phyloP scores from a whole-genome alignment of 1,140 invertebrate species.

The Camponotus floridanus region DNA sequence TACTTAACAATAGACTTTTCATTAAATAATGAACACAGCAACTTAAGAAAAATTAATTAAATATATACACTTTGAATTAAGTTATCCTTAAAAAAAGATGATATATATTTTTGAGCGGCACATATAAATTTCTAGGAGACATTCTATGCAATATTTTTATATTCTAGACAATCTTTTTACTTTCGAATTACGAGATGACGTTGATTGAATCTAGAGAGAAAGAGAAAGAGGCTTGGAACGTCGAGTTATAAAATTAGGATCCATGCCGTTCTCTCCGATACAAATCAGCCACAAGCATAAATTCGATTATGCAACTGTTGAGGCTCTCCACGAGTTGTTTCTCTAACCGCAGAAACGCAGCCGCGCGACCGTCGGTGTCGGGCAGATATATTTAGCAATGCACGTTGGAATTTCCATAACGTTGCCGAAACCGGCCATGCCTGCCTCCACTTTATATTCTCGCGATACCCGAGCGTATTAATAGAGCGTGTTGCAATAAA shows the following conservation, averaged over 20 bases:
- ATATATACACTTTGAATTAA: no score
- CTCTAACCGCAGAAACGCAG: slow-evolving; percentile 18
- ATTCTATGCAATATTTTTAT: not conserved
- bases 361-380: not conserved
- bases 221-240: not conserved
- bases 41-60: no score
- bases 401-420: slow-evolving; percentile 58
- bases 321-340: slow-evolving; percentile 45
- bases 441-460: slow-evolving; percentile 10
- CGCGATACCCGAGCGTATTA: slow-evolving; percentile 23
- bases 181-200: not conserved
- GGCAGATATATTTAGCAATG: slow-evolving; percentile 58
- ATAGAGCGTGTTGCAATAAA: slow-evolving; percentile 55
- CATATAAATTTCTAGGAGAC: not conserved
- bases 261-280: slow-evolving; percentile 19
- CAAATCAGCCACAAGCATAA: slow-evolving; percentile 27
- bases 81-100: no score
- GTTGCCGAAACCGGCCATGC: slow-evolving; percentile 11
- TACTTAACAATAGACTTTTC: no score
- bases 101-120: no score
- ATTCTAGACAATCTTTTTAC: no score
- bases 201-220: not conserved
- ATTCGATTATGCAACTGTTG: slow-evolving; percentile 50
- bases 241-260: slow-evolving; percentile 28
- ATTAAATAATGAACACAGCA: no score